A percentile compares a stretch with the other conserved stretches of the same genome.
phyloP scores from a whole-genome alignment of 2,888 invertebrate genomes.

The Hydrotaea diabolus region DNA sequence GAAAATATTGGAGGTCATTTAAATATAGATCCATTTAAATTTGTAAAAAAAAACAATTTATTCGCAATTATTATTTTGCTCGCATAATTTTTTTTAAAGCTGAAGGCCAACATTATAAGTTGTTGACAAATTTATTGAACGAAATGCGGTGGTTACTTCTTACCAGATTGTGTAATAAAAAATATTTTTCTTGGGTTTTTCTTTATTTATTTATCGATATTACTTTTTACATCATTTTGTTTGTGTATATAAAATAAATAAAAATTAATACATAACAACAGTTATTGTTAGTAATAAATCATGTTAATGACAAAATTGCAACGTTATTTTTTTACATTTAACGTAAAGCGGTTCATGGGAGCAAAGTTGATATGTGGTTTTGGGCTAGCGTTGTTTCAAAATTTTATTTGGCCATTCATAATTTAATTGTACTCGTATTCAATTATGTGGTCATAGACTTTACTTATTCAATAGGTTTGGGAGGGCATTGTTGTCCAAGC shows the following conservation, averaged over 20 bases:
- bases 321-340: background rate
- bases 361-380: slow-evolving; percentile 8
- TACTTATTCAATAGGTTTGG: background rate
- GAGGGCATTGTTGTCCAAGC: background rate
- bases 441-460: slow-evolving; percentile 13
- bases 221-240: slow-evolving; percentile 6
- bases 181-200: slow-evolving; percentile 2
- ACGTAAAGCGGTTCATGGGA: background rate
- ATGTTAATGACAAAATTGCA: slow-evolving; percentile 21
- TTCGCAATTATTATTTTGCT: too few species aligned
- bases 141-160: too few species aligned
- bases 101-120: too few species aligned
- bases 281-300: slow-evolving; percentile 56
- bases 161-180: too few species aligned
- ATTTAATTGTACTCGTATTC: slow-evolving; percentile 27
- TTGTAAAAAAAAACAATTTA: background rate
- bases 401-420: slow-evolving; percentile 26
- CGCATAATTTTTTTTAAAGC: too few species aligned
- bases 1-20: background rate
- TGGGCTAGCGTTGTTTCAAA: too few species aligned
- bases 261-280: slow-evolving; percentile 23
- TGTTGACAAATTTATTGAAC: too few species aligned
- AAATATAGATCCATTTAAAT: background rate
- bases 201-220: background rate
- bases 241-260: slow-evolving; percentile 23